These are phyloP conservation scores for Patella pellucida DNA, from an alignment of 2,888 invertebrate genomes.

Conservation along the genomic window DNA sequence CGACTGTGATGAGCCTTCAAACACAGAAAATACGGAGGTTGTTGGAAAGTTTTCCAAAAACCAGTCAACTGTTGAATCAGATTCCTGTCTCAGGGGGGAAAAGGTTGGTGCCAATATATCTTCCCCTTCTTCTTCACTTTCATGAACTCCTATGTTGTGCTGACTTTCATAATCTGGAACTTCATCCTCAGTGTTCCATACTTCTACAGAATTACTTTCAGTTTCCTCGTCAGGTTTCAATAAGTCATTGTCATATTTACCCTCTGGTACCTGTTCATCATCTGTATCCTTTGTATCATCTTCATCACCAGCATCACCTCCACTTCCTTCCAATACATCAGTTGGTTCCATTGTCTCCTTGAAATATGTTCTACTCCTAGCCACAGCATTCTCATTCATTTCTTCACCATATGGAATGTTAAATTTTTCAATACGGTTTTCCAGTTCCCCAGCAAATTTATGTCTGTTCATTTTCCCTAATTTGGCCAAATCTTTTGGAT, in stretches of 20 bases:
- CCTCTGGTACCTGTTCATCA: neutral
- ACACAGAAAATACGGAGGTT: neutral
- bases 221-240: neutral
- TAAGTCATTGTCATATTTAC: neutral
- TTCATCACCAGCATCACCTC: conserved; percentile 7
- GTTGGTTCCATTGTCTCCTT: neutral
- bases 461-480: neutral
- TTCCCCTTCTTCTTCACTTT: conserved; percentile 14
- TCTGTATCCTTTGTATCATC: conserved; percentile 1
- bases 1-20: neutral
- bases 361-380: neutral
- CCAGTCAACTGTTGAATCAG: neutral
- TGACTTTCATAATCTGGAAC: no score
- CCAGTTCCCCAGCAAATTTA: neutral
- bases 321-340: conserved; percentile 8
- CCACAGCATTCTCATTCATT: neutral
- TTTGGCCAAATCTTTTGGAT: neutral
- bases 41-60: neutral
- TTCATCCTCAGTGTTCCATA: no score
- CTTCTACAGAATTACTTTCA: neutral
- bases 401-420: neutral
- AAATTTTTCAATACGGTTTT: neutral
- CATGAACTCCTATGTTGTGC: neutral
- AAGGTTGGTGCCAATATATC: neutral
- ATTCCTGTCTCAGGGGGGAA: neutral